phyloP scores from a whole-genome alignment of 2,888 invertebrate genomes.

The Amiota mariae region DNA sequence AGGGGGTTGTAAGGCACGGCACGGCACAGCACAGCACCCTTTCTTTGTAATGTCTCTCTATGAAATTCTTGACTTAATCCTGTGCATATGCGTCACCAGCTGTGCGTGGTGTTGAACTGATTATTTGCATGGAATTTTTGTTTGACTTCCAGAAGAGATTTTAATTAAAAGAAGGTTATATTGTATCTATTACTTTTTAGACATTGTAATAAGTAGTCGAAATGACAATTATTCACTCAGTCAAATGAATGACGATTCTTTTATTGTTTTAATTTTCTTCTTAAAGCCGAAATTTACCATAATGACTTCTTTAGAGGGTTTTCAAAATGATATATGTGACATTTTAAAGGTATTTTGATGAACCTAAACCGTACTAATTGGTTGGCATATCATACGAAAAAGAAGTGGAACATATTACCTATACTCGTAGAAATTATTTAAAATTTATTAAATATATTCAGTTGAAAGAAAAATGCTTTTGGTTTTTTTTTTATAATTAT shows the following conservation, averaged over 20 bases:
- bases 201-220: no score
- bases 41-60: constrained; percentile 4
- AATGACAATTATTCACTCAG: no score
- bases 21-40: background rate
- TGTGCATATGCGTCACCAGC: constrained; percentile 68
- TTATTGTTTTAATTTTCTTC: no score
- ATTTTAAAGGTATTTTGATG: no score
- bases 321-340: no score
- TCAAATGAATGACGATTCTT: no score
- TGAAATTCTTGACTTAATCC: constrained; percentile 57
- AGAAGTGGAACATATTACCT: background rate
- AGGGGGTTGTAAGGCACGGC: background rate
- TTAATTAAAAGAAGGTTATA: no score
- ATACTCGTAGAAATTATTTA: background rate
- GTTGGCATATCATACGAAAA: no score
- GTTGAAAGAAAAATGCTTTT: constrained; percentile 5
- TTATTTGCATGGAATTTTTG: constrained; percentile 4
- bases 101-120: constrained; percentile 44
- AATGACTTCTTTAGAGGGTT: no score
- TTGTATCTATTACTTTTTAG: no score
- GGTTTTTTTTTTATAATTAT: constrained; percentile 40
- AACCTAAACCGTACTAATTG: no score
- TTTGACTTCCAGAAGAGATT: background rate
- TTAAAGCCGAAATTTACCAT: no score
- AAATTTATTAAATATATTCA: background rate